Percentiles rank a stretch among this genome's conserved stretches.
phyloP scores from a whole-genome alignment of 1,140 invertebrate genomes.

The Eciton burchellii region DNA sequence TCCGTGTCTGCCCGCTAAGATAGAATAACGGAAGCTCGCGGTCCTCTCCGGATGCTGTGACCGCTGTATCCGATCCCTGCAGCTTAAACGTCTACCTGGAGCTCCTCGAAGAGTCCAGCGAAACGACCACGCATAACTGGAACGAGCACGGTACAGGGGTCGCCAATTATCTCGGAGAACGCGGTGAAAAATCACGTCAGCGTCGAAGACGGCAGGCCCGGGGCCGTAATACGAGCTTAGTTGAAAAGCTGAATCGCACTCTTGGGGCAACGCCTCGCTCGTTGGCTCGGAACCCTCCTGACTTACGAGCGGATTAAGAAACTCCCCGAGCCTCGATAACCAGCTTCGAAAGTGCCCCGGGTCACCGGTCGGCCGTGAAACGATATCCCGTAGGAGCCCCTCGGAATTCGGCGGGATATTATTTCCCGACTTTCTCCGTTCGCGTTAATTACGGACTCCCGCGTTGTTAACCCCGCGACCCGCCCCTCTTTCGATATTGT shows the following conservation, averaged over 20 bases:
- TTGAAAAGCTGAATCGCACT: slow-evolving; percentile 78
- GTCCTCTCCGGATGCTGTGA: no score
- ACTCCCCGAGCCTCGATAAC: slow-evolving; percentile 73
- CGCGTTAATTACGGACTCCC: slow-evolving; percentile 73
- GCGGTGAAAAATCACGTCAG: slow-evolving; percentile 73
- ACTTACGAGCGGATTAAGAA: slow-evolving; percentile 79
- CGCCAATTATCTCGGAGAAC: slow-evolving; percentile 70
- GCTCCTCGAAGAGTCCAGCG: slow-evolving; percentile 6
- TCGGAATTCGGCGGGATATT: slow-evolving; percentile 72
- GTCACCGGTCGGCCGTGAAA: slow-evolving; percentile 74
- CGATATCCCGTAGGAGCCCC: slow-evolving; percentile 67
- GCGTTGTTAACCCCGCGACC: slow-evolving; percentile 66
- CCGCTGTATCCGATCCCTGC: background rate
- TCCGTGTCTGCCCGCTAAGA: background rate
- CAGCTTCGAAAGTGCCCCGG: slow-evolving; percentile 71
- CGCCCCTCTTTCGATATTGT: slow-evolving; percentile 8
- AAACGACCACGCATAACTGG: slow-evolving; percentile 40
- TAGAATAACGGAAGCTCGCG: background rate
- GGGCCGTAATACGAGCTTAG: slow-evolving; percentile 74
- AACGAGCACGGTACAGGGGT: slow-evolving; percentile 26
- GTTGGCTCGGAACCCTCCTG: slow-evolving; percentile 76
- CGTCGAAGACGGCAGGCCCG: slow-evolving; percentile 58
- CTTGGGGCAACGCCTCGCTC: slow-evolving; percentile 76
- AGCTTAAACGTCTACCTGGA: slow-evolving; percentile 1
- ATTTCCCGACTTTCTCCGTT: slow-evolving; percentile 67